Conservation (phyloP, 2,797 vertebrate genomes). For the Eulemur mongoz region DNA sequence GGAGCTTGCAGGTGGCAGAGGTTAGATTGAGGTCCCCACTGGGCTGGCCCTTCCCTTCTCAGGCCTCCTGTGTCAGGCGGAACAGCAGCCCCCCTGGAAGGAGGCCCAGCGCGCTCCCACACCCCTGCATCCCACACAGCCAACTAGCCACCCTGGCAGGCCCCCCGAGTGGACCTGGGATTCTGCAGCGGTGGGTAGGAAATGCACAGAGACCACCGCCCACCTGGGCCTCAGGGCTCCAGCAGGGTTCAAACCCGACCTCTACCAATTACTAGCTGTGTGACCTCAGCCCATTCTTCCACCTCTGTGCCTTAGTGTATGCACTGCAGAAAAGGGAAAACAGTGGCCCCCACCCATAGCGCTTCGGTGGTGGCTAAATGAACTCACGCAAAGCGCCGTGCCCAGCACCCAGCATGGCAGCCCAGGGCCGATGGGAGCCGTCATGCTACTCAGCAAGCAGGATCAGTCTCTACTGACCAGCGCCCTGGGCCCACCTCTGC, state of each 20-base stretch:
- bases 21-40: neutral
- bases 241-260: neutral
- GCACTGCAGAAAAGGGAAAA: neutral
- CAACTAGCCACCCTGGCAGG: no score
- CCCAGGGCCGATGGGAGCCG: neutral
- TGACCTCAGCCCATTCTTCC: neutral
- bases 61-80: neutral
- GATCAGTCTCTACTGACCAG: no score
- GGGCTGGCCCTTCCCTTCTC: neutral
- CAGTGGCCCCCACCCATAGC: no score
- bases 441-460: neutral
- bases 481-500: neutral
- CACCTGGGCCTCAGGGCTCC: neutral
- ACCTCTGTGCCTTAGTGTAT: neutral
- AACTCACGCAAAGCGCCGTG: neutral
- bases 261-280: neutral
- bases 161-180: neutral
- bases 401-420: neutral
- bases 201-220: neutral
- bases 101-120: neutral
- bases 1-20: neutral
- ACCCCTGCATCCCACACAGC: neutral
- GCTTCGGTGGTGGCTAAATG: neutral
- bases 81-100: neutral
- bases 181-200: neutral